Evolutionary conservation across 2,797 vertebrate genomes (phyloP).

Genomic region (Manis pentadactyla): DNA sequence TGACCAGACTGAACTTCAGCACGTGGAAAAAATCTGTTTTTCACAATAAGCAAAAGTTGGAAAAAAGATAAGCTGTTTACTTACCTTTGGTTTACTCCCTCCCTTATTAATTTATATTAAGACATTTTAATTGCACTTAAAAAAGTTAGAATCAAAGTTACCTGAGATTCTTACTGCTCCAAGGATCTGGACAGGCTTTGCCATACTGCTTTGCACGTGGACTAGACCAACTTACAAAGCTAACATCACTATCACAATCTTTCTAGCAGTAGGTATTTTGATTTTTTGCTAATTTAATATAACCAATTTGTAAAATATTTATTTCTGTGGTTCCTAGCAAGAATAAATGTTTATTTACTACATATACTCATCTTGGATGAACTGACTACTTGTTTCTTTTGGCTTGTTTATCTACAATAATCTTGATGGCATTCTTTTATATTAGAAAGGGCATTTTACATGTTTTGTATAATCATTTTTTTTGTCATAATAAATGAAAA

Average conservation of each 20-base stretch:
- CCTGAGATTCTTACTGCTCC: not conserved
- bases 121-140: slow-evolving; percentile 51
- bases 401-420: slow-evolving; percentile 14
- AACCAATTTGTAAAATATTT: slow-evolving; percentile 19
- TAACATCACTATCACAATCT: not conserved
- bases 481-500: slow-evolving; percentile 5
- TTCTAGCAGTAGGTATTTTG: slow-evolving; percentile 28
- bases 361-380: not conserved
- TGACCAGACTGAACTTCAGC: not conserved
- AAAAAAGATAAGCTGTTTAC: not conserved
- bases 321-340: slow-evolving; percentile 20
- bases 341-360: not conserved
- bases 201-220: not conserved
- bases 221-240: slow-evolving; percentile 19
- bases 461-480: not conserved
- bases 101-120: slow-evolving; percentile 50
- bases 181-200: not conserved
- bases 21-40: slow-evolving; percentile 19
- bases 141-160: slow-evolving; percentile 55
- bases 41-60: no score
- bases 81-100: slow-evolving; percentile 30
- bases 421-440: slow-evolving; percentile 27
- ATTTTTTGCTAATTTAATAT: slow-evolving; percentile 28
- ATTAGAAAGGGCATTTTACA: not conserved
- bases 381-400: not conserved